phyloP scores from a whole-genome alignment of 2,797 vertebrate species.

The Lacerta bilineata region DNA sequence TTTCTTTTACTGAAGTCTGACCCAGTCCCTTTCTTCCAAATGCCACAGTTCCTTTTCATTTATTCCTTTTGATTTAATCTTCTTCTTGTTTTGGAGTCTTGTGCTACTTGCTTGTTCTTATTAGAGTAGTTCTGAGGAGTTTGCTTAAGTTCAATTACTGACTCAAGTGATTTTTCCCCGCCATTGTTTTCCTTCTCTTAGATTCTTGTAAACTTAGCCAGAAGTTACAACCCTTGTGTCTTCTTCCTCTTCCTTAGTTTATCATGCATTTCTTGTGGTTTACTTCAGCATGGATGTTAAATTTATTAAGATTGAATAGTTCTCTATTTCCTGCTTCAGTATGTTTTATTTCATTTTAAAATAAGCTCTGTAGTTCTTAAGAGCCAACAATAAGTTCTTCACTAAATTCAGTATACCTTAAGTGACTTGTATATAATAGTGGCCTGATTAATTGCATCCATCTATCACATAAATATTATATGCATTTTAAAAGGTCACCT shows the following conservation, averaged over 20 bases:
- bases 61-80: no score
- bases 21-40: no score
- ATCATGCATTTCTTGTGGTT: constrained; percentile 10
- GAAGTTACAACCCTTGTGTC: constrained; percentile 41
- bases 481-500: not conserved
- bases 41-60: no score
- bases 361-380: constrained; percentile 13
- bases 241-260: constrained; percentile 20
- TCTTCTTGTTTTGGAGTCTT: no score
- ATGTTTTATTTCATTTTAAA: constrained; percentile 32
- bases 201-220: not conserved
- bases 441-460: constrained; percentile 18
- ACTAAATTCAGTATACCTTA: constrained; percentile 9
- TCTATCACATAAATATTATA: not conserved
- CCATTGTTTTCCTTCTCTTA: no score
- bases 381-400: constrained; percentile 25
- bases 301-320: not conserved
- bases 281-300: constrained; percentile 35
- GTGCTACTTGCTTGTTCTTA: no score
- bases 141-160: no score
- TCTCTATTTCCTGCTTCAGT: constrained; percentile 15
- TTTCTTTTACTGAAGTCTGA: no score
- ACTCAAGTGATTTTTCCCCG: no score
- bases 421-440: not conserved
- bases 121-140: no score